phyloP scores from a whole-genome alignment of 2,113 vertebrate genomes.

The Lamprologus lemairii region DNA sequence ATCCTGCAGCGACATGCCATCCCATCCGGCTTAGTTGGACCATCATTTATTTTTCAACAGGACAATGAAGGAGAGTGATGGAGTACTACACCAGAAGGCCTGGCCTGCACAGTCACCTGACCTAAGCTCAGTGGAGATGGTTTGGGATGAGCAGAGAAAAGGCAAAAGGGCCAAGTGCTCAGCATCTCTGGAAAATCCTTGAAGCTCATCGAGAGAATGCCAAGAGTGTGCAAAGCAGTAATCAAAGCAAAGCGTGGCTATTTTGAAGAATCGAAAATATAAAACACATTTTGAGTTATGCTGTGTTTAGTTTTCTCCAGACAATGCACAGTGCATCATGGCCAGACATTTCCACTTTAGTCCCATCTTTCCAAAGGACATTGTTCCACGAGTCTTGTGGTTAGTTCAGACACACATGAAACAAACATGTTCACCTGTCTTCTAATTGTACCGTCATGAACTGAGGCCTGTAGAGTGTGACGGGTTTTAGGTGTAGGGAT shows the following conservation, averaged over 20 bases:
- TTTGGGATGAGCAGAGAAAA: neutral
- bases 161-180: neutral
- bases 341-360: neutral
- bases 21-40: neutral
- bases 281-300: neutral
- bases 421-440: neutral
- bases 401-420: neutral
- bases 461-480: neutral
- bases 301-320: neutral
- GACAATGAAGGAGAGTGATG: neutral
- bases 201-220: neutral
- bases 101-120: neutral
- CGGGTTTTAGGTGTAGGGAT: fast-evolving
- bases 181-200: fast-evolving
- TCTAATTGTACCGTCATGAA: neutral
- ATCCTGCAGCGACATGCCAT: neutral
- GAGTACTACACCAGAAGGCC: neutral
- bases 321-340: neutral
- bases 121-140: fast-evolving
- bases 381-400: neutral
- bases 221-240: neutral
- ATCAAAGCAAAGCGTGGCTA: neutral
- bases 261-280: neutral
- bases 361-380: neutral
- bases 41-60: neutral